A percentile compares a stretch with the other conserved stretches of the same genome.
These are phyloP conservation scores for Leucosticte australis DNA, from an alignment of 2,113 vertebrate genomes.

Conservation along the genomic window DNA sequence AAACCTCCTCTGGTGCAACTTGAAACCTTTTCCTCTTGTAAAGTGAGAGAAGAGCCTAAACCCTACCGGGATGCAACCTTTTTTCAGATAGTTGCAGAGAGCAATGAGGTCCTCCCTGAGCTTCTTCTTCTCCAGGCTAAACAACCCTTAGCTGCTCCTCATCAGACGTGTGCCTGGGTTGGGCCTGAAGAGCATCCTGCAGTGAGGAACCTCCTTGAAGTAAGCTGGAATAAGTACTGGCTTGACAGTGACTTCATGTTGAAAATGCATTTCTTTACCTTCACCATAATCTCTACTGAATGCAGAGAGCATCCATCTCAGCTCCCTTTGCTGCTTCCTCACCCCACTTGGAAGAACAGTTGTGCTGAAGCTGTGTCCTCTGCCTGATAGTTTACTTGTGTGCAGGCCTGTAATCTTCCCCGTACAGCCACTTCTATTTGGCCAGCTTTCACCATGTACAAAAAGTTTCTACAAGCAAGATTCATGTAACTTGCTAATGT, in stretches of 20 bases:
- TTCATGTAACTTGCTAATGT: not conserved
- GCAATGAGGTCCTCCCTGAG: not conserved
- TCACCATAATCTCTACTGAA: not conserved
- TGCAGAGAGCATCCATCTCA: not conserved
- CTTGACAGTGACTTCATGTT: not conserved
- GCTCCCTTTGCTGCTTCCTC: not conserved
- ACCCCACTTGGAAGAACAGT: not conserved
- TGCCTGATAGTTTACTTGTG: not conserved
- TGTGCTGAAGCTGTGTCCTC: not conserved
- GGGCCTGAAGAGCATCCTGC: not conserved
- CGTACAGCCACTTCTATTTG: not conserved
- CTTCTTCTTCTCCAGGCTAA: not conserved
- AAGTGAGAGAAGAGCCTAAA: not conserved
- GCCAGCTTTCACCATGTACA: not conserved
- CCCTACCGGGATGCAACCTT: rapidly evolving
- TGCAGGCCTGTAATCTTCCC: not conserved
- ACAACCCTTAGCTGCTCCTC: not conserved
- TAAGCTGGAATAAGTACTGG: not conserved
- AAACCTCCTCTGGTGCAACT: not conserved
- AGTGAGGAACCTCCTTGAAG: not conserved
- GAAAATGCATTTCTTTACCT: not conserved
- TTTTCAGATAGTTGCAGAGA: not conserved
- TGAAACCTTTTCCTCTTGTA: not conserved
- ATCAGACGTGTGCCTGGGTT: not conserved
- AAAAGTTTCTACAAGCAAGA: not conserved